phyloP scores from a whole-genome alignment of 2,113 vertebrate species.

The Synchiropus splendidus region DNA sequence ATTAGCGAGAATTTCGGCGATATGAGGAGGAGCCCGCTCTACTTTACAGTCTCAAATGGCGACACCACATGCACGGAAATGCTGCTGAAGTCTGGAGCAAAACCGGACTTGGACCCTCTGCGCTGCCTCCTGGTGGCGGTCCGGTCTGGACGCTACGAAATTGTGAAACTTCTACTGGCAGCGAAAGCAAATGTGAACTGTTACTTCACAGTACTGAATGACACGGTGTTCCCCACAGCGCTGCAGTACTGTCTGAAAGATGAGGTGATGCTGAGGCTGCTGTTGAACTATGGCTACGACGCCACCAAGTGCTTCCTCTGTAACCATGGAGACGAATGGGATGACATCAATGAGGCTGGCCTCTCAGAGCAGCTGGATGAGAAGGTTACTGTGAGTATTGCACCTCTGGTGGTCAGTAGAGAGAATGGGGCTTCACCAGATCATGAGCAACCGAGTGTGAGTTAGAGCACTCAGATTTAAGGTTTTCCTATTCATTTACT shows the following conservation, averaged over 20 bases:
- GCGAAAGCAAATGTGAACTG: slow-evolving; percentile 76
- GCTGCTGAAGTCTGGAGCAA: slow-evolving; percentile 68
- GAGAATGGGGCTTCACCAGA: no score
- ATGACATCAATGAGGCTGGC: background rate
- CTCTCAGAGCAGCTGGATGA: background rate
- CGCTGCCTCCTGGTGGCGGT: slow-evolving; percentile 78
- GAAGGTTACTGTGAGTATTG: slow-evolving; percentile 38
- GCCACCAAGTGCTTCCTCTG: slow-evolving; percentile 53
- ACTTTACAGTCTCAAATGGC: slow-evolving; percentile 76
- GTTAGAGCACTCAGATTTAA: no score
- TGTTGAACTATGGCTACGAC: slow-evolving; percentile 77
- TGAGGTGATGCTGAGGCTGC: slow-evolving; percentile 79
- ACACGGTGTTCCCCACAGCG: slow-evolving; percentile 77
- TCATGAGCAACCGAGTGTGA: no score
- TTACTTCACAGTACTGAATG: slow-evolving; percentile 76
- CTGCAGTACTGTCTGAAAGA: slow-evolving; percentile 84
- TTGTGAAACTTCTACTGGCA: slow-evolving; percentile 72
- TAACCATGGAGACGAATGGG: slow-evolving; percentile 11
- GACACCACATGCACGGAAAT: slow-evolving; percentile 70
- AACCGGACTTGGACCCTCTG: slow-evolving; percentile 77
- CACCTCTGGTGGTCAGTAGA: no score
- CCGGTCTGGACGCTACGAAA: slow-evolving; percentile 71
- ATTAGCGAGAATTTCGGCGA: slow-evolving; percentile 74
- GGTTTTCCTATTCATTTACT: no score
- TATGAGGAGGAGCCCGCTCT: slow-evolving; percentile 68